Evolutionary conservation across 2,797 vertebrate species (phyloP), one percentile per base, ranked within the genome.

Genomic region (Tragopan temminckii): DNA sequence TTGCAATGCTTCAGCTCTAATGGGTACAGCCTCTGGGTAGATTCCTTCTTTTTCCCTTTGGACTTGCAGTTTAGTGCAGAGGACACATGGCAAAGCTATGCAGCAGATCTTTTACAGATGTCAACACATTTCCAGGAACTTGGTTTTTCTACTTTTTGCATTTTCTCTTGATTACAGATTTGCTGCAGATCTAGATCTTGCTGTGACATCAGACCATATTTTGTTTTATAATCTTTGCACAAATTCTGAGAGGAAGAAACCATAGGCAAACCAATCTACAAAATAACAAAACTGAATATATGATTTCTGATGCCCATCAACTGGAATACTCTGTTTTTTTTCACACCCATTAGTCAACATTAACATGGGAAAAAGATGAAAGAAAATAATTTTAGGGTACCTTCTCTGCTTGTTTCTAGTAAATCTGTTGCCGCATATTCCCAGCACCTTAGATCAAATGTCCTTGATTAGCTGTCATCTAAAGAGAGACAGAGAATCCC

Each of bases 261-360:
- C 16, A 8, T 11, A 62, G 10, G 7, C 29, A 6, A 68, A 76
- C 52, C 31, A 20, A 33, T 8, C 24, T 63, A 53, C 25, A 75
- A 72, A 87, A 46, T 5, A 36, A n/a, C 12, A 15, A 70, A 85
- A 33, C 0, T 1, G 3, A 31, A 21, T 6, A 29, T 61, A 20
- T 0, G 0, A 70, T 66, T 89, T 81, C 46, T 77, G 78, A 36
- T 17, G n/a, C 53, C 11, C 0, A 0, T 20, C 35, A n/a, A 11
- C 11, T 81, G 59, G n/a, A 88, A 76, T 72, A 61, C 7, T 11
- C 5, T 24, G 18, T 1, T 35, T 87, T 72, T 89, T 69, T 55
- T 72, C n/a, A 45, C 19, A 9, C 7, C 2, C 25, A 48, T 55
- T 29, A 84, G n/a, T 11, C 55, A 46, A 58, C 9, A 13, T 10